phyloP scores from a whole-genome alignment of 2,113 vertebrate genomes.

The Bubo scandiacus region DNA sequence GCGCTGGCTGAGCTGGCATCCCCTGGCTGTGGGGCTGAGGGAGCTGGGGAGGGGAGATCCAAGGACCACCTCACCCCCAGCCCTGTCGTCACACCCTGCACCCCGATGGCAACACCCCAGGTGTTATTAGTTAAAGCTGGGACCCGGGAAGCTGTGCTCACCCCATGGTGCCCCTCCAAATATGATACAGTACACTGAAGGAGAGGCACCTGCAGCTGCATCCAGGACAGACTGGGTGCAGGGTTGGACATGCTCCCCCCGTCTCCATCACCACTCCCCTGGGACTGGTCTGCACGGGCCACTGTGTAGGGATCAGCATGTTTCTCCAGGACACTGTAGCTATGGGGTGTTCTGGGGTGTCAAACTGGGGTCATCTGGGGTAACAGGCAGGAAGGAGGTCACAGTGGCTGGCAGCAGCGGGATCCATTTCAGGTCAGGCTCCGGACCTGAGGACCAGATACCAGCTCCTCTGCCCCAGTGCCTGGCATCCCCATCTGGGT shows the following conservation, averaged over 20 bases:
- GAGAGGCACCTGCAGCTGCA: background rate
- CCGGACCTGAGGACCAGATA: background rate
- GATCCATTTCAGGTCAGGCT: background rate
- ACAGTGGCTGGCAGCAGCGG: fast-evolving
- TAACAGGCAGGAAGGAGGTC: background rate
- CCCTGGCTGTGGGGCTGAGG: background rate
- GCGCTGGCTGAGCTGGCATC: background rate
- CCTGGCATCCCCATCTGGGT: background rate
- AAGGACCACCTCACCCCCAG: background rate
- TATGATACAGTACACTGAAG: fast-evolving
- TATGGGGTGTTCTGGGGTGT: background rate
- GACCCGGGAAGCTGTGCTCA: background rate
- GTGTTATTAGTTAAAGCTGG: background rate
- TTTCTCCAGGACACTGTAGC: background rate
- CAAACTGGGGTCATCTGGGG: background rate
- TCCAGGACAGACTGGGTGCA: background rate
- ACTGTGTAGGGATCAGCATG: background rate
- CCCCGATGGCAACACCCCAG: background rate
- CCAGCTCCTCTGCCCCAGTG: background rate
- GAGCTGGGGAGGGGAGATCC: background rate
- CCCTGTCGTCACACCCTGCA: background rate
- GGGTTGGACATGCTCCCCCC: background rate
- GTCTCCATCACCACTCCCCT: background rate
- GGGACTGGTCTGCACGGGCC: background rate
- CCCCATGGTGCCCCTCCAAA: background rate